phyloP scores from a whole-genome alignment of 2,888 invertebrate genomes.

The Tetanocera ferruginea region DNA sequence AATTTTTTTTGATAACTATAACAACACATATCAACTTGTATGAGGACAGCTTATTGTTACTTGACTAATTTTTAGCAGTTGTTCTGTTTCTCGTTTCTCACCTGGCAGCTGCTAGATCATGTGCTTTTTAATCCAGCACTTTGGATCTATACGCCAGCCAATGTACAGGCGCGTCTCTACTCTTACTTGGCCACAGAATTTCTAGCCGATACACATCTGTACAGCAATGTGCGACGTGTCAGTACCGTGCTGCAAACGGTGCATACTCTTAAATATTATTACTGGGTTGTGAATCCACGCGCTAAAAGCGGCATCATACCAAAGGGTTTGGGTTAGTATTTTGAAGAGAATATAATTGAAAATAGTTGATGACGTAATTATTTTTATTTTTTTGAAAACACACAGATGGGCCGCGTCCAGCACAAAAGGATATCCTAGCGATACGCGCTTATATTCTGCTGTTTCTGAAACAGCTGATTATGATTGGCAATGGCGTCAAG shows the following conservation, averaged over 20 bases:
- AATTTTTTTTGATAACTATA: background rate
- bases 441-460: slow-evolving; percentile 95
- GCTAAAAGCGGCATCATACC: slow-evolving; percentile 95
- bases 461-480: slow-evolving; percentile 95
- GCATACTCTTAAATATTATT: slow-evolving; percentile 98
- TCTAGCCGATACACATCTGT: slow-evolving; percentile 96
- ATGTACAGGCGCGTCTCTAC: slow-evolving; percentile 95
- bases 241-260: slow-evolving; percentile 98
- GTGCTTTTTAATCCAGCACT: slow-evolving; percentile 99
- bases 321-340: slow-evolving; percentile 88
- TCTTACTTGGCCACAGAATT: slow-evolving; percentile 99
- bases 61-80: slow-evolving; percentile 79
- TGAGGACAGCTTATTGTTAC: slow-evolving; percentile 51
- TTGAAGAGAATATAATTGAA: background rate
- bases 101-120: slow-evolving; percentile 98
- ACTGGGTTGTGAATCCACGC: slow-evolving; percentile 97
- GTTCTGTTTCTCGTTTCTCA: slow-evolving; percentile 91
- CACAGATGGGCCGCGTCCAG: slow-evolving; percentile 92
- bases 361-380: background rate
- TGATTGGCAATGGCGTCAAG: slow-evolving; percentile 96
- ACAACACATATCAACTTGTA: background rate
- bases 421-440: slow-evolving; percentile 93
- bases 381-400: background rate
- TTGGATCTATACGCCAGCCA: slow-evolving; percentile 98
- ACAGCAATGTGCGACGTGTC: slow-evolving; percentile 95